Percentiles rank a stretch among this genome's conserved stretches.
These are phyloP conservation scores for Sorex araneus DNA, from an alignment of 2,113 vertebrate genomes.

Conservation along the genomic window DNA sequence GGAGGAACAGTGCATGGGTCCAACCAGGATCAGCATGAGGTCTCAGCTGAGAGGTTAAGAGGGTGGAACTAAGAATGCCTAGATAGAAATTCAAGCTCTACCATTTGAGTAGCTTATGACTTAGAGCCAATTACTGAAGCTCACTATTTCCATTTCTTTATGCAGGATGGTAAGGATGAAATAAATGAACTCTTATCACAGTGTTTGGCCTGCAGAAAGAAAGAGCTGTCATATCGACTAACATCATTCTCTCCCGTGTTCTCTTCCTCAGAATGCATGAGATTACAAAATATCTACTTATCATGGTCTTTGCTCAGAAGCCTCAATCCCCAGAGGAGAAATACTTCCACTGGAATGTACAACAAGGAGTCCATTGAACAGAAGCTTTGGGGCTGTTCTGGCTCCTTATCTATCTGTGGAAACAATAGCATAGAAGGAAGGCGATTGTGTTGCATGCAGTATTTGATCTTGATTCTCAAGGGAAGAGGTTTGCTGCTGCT, in stretches of 20 bases:
- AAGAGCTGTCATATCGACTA: no score
- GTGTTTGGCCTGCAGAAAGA: neutral
- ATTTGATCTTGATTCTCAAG: neutral
- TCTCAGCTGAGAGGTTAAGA: neutral
- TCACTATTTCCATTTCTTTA: neutral
- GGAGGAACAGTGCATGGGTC: no score
- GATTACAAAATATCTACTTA: no score
- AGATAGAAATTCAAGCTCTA: conserved; percentile 5
- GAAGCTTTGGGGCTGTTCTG: neutral
- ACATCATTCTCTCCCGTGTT: no score
- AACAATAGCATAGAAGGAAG: neutral
- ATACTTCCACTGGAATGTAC: neutral
- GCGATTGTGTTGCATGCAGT: neutral
- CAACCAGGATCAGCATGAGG: no score
- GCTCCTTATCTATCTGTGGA: conserved; percentile 16
- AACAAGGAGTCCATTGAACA: neutral
- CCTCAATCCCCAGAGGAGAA: conserved; percentile 28
- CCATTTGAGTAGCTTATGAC: conserved; percentile 12
- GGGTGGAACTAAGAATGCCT: neutral
- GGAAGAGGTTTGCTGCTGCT: neutral
- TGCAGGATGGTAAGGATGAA: neutral
- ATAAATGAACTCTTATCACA: neutral
- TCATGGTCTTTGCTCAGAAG: neutral
- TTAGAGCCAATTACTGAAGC: neutral
- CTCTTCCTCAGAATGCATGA: no score